Percentiles rank a stretch among this genome's conserved stretches.
These are phyloP conservation scores for Poeciliopsis infans DNA, from an alignment of 2,797 vertebrate species.

Conservation along the genomic window DNA sequence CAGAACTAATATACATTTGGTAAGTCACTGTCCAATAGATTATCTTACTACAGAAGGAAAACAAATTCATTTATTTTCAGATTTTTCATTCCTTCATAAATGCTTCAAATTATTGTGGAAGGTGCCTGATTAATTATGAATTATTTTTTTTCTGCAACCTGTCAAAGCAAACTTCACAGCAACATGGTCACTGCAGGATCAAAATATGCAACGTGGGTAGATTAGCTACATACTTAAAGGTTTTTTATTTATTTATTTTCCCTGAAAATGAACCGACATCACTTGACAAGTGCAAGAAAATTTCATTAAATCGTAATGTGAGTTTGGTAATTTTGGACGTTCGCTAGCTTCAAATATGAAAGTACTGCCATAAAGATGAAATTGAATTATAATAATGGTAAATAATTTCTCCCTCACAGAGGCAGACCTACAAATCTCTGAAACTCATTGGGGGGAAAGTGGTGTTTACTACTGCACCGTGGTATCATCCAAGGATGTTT, in stretches of 20 bases:
- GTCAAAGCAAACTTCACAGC: not conserved
- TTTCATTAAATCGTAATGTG: not conserved
- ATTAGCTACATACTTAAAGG: not conserved
- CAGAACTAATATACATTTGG: no score
- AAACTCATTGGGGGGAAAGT: constrained; percentile 91
- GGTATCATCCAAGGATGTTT: constrained; percentile 81
- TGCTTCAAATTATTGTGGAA: not conserved
- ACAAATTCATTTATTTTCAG: no score
- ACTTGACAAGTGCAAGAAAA: not conserved
- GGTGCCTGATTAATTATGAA: not conserved
- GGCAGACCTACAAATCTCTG: constrained; percentile 86
- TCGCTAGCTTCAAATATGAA: not conserved
- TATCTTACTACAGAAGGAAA: no score
- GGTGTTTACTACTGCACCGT: constrained; percentile 89
- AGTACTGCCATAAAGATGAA: not conserved
- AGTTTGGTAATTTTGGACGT: not conserved
- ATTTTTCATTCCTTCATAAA: not conserved
- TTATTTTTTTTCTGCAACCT: not conserved
- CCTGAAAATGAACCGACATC: not conserved
- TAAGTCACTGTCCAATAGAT: no score
- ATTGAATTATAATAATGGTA: not conserved
- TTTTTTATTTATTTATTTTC: not conserved
- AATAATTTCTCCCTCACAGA: constrained; percentile 64
- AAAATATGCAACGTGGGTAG: not conserved
- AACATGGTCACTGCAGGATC: not conserved